Base-by-base conservation (phyloP, 2,797 vertebrate species). In the Selene dorsalis region DNA sequence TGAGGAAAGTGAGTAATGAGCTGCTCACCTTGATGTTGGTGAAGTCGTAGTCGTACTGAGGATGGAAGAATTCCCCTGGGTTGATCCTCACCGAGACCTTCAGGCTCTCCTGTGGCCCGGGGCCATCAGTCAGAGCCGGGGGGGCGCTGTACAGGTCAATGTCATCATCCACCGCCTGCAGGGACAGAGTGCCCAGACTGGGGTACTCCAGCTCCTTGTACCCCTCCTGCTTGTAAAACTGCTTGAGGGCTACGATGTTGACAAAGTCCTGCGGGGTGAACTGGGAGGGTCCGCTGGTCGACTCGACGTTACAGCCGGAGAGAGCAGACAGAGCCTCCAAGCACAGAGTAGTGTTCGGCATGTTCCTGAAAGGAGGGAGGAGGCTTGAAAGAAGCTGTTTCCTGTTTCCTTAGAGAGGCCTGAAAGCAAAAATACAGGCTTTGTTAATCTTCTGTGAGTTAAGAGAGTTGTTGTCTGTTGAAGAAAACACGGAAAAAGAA, bases 311-410 rank as follows among this genome's bases (percentile, higher is more conserved):
- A 1, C 73, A 84, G 43, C 90, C 90, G 0, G 70, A 75, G 1
- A 94, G 87, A 9, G 84, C 89, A 0, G 89, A 90, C 48, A 94
- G 50, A 0, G 92, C 93, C 83, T 93, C 92, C 16, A 90, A 22
- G 2, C 50, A 72, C n/a, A 93, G 63, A 9, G 12, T 22, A 0
- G 12, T 0, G 68, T 83, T 55, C 0, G 80, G 22, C 91, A 93
- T 91, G 55, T 18, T 64, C 69, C 32, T 11, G 50, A 1, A 4
- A 28, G 45, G 59, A 52, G 0, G n/a, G 4, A 45, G 7, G 2
- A 4, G 13, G 4, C 3, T 3, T 28, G 1, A 3, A 11, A 8
- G 28, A 5, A 6, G 9, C 39, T 6, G 6, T 4, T 2, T 6
- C 1, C 17, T 61, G 26, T 1, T 18, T 22, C 38, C 14, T 56